These are phyloP conservation scores for Palythoa grandis DNA, from an alignment of 92 coral and sea anemone species.

Conservation along the genomic window DNA sequence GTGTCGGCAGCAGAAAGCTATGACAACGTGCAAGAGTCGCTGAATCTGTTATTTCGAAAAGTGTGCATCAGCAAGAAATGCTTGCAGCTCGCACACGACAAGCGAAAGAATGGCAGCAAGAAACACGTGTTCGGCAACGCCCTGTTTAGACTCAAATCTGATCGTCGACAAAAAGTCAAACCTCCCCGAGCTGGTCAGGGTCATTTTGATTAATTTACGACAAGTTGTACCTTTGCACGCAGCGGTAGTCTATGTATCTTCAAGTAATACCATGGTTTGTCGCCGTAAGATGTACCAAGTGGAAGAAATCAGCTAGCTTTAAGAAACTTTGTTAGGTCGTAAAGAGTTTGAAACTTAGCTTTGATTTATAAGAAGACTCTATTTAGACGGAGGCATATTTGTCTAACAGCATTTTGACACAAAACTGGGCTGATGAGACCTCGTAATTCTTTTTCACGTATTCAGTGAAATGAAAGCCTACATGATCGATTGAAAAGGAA, in stretches of 20 bases:
- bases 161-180: constrained; percentile 34
- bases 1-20: constrained; percentile 96
- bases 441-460: no score
- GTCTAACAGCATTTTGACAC: no score
- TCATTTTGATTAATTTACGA: constrained; percentile 5
- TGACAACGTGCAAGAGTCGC: constrained; percentile 87
- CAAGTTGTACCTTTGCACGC: background rate
- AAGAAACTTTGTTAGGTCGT: background rate
- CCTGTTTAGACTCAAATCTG: constrained; percentile 76
- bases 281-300: background rate
- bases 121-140: constrained; percentile 90
- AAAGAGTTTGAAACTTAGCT: no score
- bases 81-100: constrained; percentile 69
- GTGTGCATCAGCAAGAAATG: constrained; percentile 77
- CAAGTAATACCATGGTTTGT: background rate
- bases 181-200: constrained; percentile 40
- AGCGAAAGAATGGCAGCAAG: constrained; percentile 71
- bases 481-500: no score
- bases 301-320: background rate
- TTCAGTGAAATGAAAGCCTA: no score
- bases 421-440: no score
- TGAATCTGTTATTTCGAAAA: constrained; percentile 81
- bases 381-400: no score
- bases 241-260: background rate
- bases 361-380: no score